These are phyloP conservation scores for Latrodectus hesperus DNA, from an alignment of 2,888 invertebrate species.

Conservation along the genomic window DNA sequence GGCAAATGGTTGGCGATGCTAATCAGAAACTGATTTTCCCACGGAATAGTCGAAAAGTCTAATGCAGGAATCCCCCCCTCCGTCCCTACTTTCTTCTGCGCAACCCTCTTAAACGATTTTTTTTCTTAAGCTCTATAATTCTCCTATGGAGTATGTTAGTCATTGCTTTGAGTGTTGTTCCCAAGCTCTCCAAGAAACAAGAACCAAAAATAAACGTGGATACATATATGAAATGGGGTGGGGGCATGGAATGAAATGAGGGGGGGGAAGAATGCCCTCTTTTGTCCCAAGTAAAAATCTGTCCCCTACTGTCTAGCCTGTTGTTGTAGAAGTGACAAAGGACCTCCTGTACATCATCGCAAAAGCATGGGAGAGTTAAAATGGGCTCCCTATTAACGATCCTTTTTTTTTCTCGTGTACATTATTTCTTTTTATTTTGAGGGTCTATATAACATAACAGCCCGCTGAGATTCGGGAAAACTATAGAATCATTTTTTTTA, in stretches of 20 bases:
- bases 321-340: slow-evolving; percentile 41
- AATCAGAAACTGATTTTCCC: slow-evolving; percentile 62
- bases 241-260: background rate
- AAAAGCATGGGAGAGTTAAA: slow-evolving; percentile 39
- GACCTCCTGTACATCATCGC: slow-evolving; percentile 44
- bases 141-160: slow-evolving; percentile 38
- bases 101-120: slow-evolving; percentile 25
- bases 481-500: slow-evolving; percentile 36
- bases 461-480: slow-evolving; percentile 13
- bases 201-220: slow-evolving; percentile 58
- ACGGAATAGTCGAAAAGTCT: slow-evolving; percentile 28
- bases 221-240: slow-evolving; percentile 43
- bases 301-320: slow-evolving; percentile 38
- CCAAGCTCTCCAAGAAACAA: slow-evolving; percentile 58
- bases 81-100: background rate
- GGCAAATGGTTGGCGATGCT: slow-evolving; percentile 55
- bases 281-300: slow-evolving; percentile 54
- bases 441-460: slow-evolving; percentile 4
- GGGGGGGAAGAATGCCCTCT: slow-evolving; percentile 10
- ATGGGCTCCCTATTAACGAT: slow-evolving; percentile 46
- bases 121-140: slow-evolving; percentile 19
- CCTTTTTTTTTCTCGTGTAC: slow-evolving; percentile 14
- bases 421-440: background rate
- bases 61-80: slow-evolving; percentile 9
- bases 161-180: slow-evolving; percentile 61